Evolutionary conservation across 2,888 invertebrate species (phyloP).

Genomic region (Andrena camellia): DNA sequence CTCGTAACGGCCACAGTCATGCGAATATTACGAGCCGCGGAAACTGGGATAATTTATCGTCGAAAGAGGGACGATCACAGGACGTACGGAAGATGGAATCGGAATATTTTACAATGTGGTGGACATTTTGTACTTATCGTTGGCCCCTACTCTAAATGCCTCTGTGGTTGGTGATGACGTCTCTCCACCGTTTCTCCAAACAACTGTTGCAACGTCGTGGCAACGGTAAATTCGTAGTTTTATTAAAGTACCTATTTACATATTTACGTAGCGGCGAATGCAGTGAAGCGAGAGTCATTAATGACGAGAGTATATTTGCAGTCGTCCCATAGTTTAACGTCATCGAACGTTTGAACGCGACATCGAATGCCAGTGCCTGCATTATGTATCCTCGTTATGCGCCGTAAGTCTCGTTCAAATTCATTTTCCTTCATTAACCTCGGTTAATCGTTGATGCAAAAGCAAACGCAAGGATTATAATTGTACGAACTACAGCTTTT

Average conservation of each 20-base stretch:
- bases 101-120: neutral
- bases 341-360: neutral
- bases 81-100: too few relatives aligned
- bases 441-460: too few relatives aligned
- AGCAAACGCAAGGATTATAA: too few relatives aligned
- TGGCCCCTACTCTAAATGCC: conserved; percentile 1
- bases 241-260: neutral
- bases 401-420: neutral
- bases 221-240: neutral
- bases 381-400: neutral
- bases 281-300: neutral
- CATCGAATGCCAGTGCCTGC: neutral
- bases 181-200: neutral
- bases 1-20: neutral
- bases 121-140: neutral
- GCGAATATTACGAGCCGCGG: neutral
- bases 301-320: neutral
- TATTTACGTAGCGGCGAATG: neutral
- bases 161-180: neutral
- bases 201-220: neutral
- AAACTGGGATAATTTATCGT: too few relatives aligned
- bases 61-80: too few relatives aligned
- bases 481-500: neutral
- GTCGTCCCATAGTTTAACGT: neutral
- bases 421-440: neutral